These are phyloP conservation scores for Anticlea derivata DNA, from an alignment of 2,888 invertebrate genomes.

Conservation along the genomic window DNA sequence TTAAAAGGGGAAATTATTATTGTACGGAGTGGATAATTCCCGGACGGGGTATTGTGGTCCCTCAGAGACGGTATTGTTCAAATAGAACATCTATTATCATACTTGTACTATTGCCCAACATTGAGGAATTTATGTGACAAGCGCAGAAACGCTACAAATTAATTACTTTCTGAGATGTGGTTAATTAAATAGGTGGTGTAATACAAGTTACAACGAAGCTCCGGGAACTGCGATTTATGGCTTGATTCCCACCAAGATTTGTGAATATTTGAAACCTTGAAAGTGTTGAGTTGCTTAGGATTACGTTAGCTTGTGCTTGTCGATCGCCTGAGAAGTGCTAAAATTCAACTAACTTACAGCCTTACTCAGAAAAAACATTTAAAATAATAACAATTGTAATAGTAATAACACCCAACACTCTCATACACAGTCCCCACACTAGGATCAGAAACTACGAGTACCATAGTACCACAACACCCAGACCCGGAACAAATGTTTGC, in stretches of 20 bases:
- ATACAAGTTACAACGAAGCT: slow-evolving; percentile 35
- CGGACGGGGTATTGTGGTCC: neutral
- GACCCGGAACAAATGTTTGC: too few relatives aligned
- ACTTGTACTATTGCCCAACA: slow-evolving; percentile 40
- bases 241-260: slow-evolving; percentile 33
- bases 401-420: too few relatives aligned
- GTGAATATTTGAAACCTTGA: slow-evolving; percentile 17
- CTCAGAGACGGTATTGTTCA: neutral
- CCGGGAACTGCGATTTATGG: slow-evolving; percentile 32
- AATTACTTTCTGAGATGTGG: slow-evolving; percentile 66
- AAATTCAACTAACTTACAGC: too few relatives aligned
- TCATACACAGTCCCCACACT: too few relatives aligned
- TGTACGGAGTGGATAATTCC: neutral
- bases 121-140: slow-evolving; percentile 78
- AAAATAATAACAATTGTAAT: too few relatives aligned
- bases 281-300: neutral
- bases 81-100: slow-evolving; percentile 16
- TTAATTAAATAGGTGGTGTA: slow-evolving; percentile 66
- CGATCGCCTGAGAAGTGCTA: neutral
- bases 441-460: too few relatives aligned
- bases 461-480: too few relatives aligned
- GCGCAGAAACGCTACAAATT: slow-evolving; percentile 67
- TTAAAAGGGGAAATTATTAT: too few relatives aligned
- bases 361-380: too few relatives aligned
- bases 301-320: neutral